Conservation (phyloP, 2,113 vertebrate genomes). For the Sitta europaea region DNA sequence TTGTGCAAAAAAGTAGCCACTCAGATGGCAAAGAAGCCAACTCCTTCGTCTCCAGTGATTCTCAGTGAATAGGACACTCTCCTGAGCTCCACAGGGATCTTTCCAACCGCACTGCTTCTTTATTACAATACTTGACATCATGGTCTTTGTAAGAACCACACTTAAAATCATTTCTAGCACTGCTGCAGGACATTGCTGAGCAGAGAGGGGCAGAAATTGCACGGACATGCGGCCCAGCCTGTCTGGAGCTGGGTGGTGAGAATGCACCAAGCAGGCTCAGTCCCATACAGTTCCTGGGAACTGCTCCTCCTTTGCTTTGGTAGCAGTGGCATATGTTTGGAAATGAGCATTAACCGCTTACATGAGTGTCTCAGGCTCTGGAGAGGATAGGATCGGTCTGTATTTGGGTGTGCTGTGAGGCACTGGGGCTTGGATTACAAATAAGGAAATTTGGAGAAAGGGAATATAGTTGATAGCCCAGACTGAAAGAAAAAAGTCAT, state of each 20-base stretch:
- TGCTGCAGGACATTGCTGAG: neutral
- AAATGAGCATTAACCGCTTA: neutral
- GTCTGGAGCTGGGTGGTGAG: neutral
- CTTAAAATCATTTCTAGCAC: neutral
- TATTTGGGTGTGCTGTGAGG: neutral
- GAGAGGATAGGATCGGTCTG: neutral
- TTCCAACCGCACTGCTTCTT: neutral
- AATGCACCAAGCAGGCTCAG: neutral
- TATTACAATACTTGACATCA: neutral
- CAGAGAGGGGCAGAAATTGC: neutral
- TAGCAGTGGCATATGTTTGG: neutral
- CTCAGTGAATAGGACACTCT: neutral
- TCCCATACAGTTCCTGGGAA: accelerated
- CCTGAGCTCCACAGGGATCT: neutral
- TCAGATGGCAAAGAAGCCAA: neutral
- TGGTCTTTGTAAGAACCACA: neutral
- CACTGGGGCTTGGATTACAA: neutral
- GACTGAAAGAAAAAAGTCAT: neutral
- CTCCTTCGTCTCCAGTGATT: accelerated
- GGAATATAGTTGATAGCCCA: neutral
- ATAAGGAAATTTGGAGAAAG: neutral
- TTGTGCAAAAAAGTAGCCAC: neutral
- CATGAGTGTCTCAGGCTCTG: neutral
- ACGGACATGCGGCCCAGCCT: accelerated
- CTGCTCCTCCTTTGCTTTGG: neutral